phyloP scores from a whole-genome alignment of 2,113 vertebrate species.

The Pseudorectes ferrugineus region DNA sequence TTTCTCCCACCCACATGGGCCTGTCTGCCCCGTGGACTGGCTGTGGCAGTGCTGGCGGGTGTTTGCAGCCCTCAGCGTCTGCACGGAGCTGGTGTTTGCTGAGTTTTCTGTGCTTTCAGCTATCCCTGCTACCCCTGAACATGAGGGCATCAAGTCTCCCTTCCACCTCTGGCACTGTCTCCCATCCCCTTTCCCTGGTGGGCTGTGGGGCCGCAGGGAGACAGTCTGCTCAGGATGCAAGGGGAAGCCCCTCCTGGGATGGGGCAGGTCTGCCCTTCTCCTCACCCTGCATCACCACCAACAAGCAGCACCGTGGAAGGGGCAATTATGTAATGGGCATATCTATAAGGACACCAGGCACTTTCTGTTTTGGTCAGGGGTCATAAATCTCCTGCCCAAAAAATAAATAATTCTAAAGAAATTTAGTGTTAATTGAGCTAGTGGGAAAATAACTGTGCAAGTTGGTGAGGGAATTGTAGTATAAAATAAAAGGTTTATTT shows the following conservation, averaged over 20 bases:
- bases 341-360: background rate
- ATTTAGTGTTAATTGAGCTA: background rate
- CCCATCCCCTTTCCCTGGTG: rapidly evolving
- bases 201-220: background rate
- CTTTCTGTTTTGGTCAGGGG: background rate
- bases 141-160: background rate
- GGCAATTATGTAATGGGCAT: background rate
- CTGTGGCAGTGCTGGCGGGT: rapidly evolving
- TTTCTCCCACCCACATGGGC: background rate
- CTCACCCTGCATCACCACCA: background rate
- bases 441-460: background rate
- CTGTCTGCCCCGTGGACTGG: background rate
- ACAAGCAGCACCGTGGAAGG: background rate
- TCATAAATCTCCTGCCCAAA: rapidly evolving
- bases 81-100: background rate
- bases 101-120: background rate
- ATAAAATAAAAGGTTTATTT: background rate
- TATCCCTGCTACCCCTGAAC: background rate
- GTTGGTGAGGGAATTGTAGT: background rate
- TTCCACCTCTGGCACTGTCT: background rate
- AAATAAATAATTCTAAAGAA: background rate
- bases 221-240: background rate
- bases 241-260: background rate
- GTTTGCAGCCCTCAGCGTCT: background rate
- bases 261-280: background rate